Evolutionary conservation across 2,888 invertebrate species (phyloP).

Genomic region (Fragum sueziense): DNA sequence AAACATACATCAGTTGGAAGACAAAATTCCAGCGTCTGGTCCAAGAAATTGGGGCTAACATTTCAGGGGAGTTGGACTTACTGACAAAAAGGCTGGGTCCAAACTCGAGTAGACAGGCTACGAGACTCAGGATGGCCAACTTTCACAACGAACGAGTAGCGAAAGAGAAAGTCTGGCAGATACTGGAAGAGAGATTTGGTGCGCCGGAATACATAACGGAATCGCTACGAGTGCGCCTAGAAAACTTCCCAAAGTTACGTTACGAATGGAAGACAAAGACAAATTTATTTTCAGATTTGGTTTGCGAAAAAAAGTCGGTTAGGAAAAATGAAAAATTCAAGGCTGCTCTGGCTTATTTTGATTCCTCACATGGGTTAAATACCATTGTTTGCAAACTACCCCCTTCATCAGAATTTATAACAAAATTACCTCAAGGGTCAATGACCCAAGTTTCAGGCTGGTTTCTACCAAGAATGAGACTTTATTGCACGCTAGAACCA

Average conservation of each 20-base stretch:
- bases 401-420: not conserved
- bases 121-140: constrained; percentile 30
- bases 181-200: constrained; percentile 45
- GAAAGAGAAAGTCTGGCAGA: constrained; percentile 28
- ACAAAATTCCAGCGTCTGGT: constrained; percentile 16
- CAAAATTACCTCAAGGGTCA: no score
- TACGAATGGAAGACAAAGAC: not conserved
- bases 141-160: constrained; percentile 21
- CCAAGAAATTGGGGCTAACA: not conserved
- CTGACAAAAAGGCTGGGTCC: constrained; percentile 40
- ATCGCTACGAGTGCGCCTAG: not conserved
- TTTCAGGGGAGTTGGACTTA: constrained; percentile 40
- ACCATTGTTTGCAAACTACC: not conserved
- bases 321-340: not conserved
- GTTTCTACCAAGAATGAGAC: no score
- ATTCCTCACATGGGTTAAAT: not conserved
- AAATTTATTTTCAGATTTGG: not conserved
- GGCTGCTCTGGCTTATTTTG: not conserved
- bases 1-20: constrained; percentile 25
- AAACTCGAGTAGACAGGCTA: constrained; percentile 37
- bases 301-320: not conserved
- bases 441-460: no score
- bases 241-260: constrained; percentile 7
- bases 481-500: no score
- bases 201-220: constrained; percentile 34